Conservation (phyloP, 2,797 vertebrate genomes). For the Phrynocephalus forsythii region DNA sequence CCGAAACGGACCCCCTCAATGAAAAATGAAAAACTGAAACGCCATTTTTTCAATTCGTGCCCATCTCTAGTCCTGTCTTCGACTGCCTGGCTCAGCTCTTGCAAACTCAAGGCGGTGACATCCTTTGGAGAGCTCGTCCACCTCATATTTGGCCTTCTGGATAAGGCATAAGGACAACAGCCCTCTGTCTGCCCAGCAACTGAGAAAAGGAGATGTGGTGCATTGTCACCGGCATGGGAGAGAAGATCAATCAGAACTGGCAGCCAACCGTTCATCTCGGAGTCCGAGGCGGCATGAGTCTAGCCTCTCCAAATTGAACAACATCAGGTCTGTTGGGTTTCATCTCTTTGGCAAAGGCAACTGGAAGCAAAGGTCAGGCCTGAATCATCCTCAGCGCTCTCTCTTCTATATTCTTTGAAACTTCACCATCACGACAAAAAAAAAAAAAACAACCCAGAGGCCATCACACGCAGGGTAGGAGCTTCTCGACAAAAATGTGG, state of each 20-base stretch:
- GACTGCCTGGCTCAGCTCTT: too few relatives aligned
- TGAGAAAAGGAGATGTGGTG: too few relatives aligned
- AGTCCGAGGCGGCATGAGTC: neutral
- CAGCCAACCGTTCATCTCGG: neutral
- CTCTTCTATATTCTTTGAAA: slow-evolving; percentile 57
- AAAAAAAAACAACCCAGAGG: slow-evolving; percentile 51
- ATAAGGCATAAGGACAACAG: too few relatives aligned
- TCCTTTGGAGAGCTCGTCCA: too few relatives aligned
- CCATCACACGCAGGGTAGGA: slow-evolving; percentile 44
- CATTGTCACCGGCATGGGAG: too few relatives aligned
- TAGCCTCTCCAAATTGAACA: neutral
- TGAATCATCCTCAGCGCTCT: slow-evolving; percentile 42
- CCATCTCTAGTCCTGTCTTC: too few relatives aligned
- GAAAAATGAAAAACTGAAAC: too few relatives aligned
- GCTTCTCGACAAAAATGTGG: slow-evolving; percentile 41
- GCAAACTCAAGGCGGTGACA: too few relatives aligned
- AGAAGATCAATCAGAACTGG: neutral
- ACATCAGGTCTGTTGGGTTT: slow-evolving; percentile 2
- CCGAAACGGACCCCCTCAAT: too few relatives aligned
- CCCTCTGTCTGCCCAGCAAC: too few relatives aligned
- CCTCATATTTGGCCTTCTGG: too few relatives aligned
- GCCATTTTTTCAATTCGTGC: too few relatives aligned
- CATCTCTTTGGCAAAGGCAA: slow-evolving; percentile 16
- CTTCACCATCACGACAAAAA: slow-evolving; percentile 59
- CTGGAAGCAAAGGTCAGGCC: slow-evolving; percentile 36